Evolutionary conservation across 1,140 invertebrate genomes (phyloP).

Genomic region (Penaeus indicus): DNA sequence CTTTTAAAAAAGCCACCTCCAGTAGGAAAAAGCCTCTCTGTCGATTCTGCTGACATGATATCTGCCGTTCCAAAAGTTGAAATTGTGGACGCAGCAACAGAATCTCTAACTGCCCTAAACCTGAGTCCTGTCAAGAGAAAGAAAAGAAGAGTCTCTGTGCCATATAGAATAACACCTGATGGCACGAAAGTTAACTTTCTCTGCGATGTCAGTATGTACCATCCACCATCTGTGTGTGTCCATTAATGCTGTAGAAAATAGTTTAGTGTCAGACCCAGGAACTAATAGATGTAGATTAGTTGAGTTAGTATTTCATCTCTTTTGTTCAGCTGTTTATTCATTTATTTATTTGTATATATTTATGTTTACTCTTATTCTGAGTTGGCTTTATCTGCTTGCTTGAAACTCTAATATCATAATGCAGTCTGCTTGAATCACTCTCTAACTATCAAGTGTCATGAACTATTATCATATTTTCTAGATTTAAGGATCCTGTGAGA

Average conservation of each 20-base stretch:
- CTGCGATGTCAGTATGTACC: conserved; percentile 66
- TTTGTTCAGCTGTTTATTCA: no score
- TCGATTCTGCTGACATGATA: conserved; percentile 44
- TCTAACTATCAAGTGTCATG: no score
- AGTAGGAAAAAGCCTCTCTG: conserved; percentile 49
- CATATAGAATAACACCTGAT: conserved; percentile 61
- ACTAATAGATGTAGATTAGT: no score
- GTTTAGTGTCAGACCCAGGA: conserved; percentile 8
- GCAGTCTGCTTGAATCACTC: no score
- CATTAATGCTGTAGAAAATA: conserved; percentile 23
- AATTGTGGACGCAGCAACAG: conserved; percentile 28
- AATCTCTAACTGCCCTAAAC: conserved; percentile 47
- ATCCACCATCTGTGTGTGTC: conserved; percentile 4
- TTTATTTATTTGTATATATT: no score
- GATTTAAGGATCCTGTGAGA: no score
- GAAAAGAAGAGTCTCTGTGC: conserved; percentile 63
- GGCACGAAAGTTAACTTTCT: conserved; percentile 65
- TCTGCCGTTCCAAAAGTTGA: conserved; percentile 17
- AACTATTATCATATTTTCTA: no score
- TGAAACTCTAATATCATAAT: no score
- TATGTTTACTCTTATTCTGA: no score
- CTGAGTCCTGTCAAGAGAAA: conserved; percentile 56
- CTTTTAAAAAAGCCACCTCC: conserved; percentile 41
- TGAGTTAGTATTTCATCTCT: no score
- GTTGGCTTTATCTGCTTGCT: no score